These are phyloP conservation scores for Heteromyza rotundicornis DNA, from an alignment of 2,888 invertebrate species.

Conservation along the genomic window DNA sequence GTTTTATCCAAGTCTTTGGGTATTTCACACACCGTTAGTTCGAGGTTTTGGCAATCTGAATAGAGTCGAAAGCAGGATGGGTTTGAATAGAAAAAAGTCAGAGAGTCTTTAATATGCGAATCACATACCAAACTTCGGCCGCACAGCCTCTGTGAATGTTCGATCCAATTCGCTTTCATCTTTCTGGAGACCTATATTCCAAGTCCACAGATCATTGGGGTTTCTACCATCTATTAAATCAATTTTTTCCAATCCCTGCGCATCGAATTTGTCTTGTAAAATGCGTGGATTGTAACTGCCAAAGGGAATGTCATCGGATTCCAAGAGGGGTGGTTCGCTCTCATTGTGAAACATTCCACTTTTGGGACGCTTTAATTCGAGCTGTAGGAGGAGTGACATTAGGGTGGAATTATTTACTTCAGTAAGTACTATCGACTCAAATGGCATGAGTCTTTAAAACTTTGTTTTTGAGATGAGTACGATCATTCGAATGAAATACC, in stretches of 20 bases:
- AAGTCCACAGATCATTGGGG: constrained; percentile 50
- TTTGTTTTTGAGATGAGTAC: background rate
- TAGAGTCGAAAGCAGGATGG: background rate
- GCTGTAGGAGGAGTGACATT: too few relatives aligned
- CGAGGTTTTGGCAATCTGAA: constrained; percentile 40
- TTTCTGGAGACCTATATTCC: constrained; percentile 48
- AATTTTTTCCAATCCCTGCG: constrained; percentile 41
- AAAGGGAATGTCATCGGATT: constrained; percentile 44
- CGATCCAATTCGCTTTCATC: constrained; percentile 46
- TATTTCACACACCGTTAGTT: constrained; percentile 44
- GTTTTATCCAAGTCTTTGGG: constrained; percentile 55
- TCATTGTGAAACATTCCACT: constrained; percentile 58
- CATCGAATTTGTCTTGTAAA: constrained; percentile 52
- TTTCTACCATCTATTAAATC: constrained; percentile 46
- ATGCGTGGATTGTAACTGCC: constrained; percentile 56
- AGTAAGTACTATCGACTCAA: too few relatives aligned
- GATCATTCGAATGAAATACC: background rate
- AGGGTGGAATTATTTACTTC: too few relatives aligned
- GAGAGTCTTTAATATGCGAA: background rate
- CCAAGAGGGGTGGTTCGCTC: constrained; percentile 40
- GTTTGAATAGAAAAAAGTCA: background rate
- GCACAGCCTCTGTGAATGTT: constrained; percentile 38
- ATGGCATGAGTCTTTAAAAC: too few relatives aligned
- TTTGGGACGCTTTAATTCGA: constrained; percentile 53
- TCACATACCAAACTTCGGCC: constrained; percentile 47